phyloP scores from a whole-genome alignment of 2,888 invertebrate genomes.

The Latheticus oryzae region DNA sequence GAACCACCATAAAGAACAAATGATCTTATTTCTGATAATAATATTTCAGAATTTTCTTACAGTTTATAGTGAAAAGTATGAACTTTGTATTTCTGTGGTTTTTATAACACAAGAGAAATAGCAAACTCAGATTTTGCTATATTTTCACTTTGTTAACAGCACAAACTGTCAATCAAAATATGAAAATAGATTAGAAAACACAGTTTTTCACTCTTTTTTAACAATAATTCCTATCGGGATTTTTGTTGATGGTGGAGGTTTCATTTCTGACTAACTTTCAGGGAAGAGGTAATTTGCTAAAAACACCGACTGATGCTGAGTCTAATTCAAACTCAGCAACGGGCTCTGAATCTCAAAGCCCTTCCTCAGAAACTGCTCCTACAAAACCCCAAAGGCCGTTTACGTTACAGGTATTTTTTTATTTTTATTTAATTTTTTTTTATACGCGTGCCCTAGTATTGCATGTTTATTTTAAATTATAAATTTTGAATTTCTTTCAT shows the following conservation, averaged over 20 bases:
- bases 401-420: slow-evolving; percentile 69
- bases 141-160: slow-evolving; percentile 1
- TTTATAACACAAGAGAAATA: not conserved
- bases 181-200: slow-evolving; percentile 13
- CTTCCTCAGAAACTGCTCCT: slow-evolving; percentile 60
- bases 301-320: slow-evolving; percentile 59
- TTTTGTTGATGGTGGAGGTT: slow-evolving; percentile 48
- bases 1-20: too few relatives aligned
- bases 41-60: too few relatives aligned
- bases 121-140: not conserved
- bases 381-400: slow-evolving; percentile 71
- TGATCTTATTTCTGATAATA: too few relatives aligned
- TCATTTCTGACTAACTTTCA: slow-evolving; percentile 63
- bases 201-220: slow-evolving; percentile 14
- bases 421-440: slow-evolving; percentile 37
- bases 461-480: slow-evolving; percentile 19
- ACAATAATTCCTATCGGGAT: slow-evolving; percentile 13
- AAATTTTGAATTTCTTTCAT: slow-evolving; percentile 2
- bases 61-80: too few relatives aligned
- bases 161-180: slow-evolving; percentile 21
- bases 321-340: slow-evolving; percentile 59
- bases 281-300: slow-evolving; percentile 66
- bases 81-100: too few relatives aligned
- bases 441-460: slow-evolving; percentile 24
- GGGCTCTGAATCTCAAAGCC: slow-evolving; percentile 61